Base-by-base conservation (phyloP, 2,113 vertebrate species). In the Anolis carolinensis region DNA sequence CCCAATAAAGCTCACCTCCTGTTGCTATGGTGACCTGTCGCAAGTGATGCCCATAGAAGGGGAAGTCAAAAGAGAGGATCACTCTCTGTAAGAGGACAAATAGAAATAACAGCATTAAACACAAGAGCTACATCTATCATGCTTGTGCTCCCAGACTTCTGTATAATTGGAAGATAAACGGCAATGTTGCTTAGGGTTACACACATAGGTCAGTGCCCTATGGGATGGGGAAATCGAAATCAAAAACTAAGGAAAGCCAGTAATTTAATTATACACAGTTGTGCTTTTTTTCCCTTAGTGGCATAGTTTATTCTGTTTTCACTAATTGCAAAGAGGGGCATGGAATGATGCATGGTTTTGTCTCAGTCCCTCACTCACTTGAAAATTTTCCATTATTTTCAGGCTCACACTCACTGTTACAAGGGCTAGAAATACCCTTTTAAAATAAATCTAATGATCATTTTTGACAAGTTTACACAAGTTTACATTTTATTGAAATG, bases 21-120 rank as follows among this genome's bases (percentile, higher is more conserved):
- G 98, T 99, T 68, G 98, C 98, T 93, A 99, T 97, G 91, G 97
- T 98, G 91, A 99, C 97, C 95, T 99, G 98, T 88, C 97, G 97
- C 93, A 99, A 91, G 94, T 95, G 87, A 95, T 99, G 98, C 81
- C 98, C 98, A 1, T 98, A 99, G 95, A 98, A 99, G 70, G 98
- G 98, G 92, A 99, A 99, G 88, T 99, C 97, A 71, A 99, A 99
- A 65, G 98, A 98, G 73, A 99, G 96, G 18, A 97, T 92, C 85
- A 98, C 96, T 89, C 97, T 97, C 98, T 98, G 96, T 0, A 7
- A 91, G 68, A 82, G 59, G 32, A 89, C 1, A 68, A 65, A 76
- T 0, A 5, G 84, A 79, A 81, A 52, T 30, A 92, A 73, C 67
- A 74, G 18, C 62, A 59, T 92, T 83, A 87, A 67, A 85, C 16